Evolutionary conservation across 2,797 vertebrate species (phyloP).

Genomic region (Ciconia nigra): DNA sequence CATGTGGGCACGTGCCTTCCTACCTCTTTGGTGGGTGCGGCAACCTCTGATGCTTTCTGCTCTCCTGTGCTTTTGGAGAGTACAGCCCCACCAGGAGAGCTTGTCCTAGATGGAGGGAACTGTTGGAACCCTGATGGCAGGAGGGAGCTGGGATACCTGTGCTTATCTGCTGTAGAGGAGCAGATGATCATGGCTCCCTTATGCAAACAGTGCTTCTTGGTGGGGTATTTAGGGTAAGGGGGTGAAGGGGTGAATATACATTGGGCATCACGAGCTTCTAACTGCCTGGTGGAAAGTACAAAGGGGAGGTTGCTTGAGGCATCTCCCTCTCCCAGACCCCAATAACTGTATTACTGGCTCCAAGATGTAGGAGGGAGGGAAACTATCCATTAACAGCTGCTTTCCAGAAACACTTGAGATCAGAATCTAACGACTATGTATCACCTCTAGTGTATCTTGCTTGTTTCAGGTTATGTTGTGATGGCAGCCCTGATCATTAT

Average conservation of each 20-base stretch:
- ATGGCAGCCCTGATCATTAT: slow-evolving; percentile 56
- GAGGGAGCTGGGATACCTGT: neutral
- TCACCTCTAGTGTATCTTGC: slow-evolving; percentile 7
- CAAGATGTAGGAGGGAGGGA: neutral
- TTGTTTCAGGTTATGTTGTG: slow-evolving; percentile 52
- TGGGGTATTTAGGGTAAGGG: neutral
- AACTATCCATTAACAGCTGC: neutral
- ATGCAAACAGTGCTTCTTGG: neutral
- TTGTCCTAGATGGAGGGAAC: neutral
- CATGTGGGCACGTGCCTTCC: neutral
- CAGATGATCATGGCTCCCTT: accelerated
- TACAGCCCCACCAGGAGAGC: neutral
- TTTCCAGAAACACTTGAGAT: slow-evolving; percentile 48
- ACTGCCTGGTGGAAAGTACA: neutral
- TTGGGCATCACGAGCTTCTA: neutral
- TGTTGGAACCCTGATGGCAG: neutral
- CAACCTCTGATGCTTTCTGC: neutral
- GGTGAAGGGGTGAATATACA: neutral
- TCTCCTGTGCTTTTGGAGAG: neutral
- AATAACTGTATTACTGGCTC: neutral
- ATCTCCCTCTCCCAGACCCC: neutral
- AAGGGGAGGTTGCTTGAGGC: neutral
- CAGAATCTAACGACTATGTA: neutral
- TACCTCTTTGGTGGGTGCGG: neutral
- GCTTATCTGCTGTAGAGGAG: neutral